Base-by-base conservation (phyloP, 2,797 vertebrate genomes). In the Numenius phaeopus region DNA sequence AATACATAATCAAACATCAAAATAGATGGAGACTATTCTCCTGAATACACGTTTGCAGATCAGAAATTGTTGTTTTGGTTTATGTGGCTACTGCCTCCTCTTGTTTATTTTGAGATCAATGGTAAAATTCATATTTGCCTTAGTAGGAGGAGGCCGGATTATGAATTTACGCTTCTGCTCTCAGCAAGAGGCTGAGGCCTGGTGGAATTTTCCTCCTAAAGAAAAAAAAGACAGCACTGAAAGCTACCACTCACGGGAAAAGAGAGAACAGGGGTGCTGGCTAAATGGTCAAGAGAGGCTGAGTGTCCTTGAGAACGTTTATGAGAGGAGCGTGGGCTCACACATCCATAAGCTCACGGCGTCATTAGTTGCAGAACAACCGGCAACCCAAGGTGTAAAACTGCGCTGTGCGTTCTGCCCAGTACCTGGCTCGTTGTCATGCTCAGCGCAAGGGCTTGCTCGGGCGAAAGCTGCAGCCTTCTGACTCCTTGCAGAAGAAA, bases 351-450 rank as follows among this genome's bases (percentile, higher is more conserved):
- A 64, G 29, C 18, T 55, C 24, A 30, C 39, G 57, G 58, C 14
- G 42, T 2, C 7, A 30, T 30, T 21, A 61, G 30, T 7, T 80
- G 65, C 92, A 83, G 59, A 84, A 20, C 42, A 79, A 70, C 14
- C 4, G 17, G 24, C 21, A 47, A 49, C 7, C 44, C 69, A 9
- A 52, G 77, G 69, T 9, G 15, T 4, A 59, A n/a, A 47, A 18
- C 10, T 3, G 16, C 39, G 47, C 47, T 44, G 30, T 8, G 32
- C 0, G 0, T 42, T 54, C 44, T 59, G 40, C 15, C 46, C 75
- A 9, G 69, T 97, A 98, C 98, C 98, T 98, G 98, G 70, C 81
- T 90, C 42, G 61, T 49, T 62, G 69, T 96, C 96, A 98, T 97
- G 85, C 97, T 90, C 22, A 99, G 95, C 52, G 62, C 57, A 15